A percentile compares a stretch with the other conserved stretches of the same genome.
phyloP scores from a whole-genome alignment of 2,888 invertebrate genomes.

The Terebella lapidaria region DNA sequence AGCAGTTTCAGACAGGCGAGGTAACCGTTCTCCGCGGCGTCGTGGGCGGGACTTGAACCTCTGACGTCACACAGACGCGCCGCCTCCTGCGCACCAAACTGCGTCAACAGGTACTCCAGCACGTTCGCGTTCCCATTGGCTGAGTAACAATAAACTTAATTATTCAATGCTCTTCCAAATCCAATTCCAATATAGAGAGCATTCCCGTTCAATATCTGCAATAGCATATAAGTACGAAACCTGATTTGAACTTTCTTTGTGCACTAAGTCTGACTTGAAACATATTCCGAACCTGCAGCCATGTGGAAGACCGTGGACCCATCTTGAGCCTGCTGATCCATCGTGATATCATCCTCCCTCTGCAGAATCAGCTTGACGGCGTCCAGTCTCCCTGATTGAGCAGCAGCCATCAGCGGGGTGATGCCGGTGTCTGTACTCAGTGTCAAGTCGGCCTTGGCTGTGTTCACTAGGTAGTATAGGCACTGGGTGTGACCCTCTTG shows the following conservation, averaged over 20 bases:
- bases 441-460: conserved; percentile 75
- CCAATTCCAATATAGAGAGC: no score
- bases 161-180: no score
- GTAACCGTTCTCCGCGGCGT: conserved; percentile 74
- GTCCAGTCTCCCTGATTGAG: conserved; percentile 79
- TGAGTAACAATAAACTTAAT: no score
- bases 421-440: conserved; percentile 79
- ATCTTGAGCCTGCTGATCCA: conserved; percentile 59
- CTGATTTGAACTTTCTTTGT: no score
- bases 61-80: conserved; percentile 73
- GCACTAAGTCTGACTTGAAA: no score
- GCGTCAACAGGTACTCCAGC: conserved; percentile 71
- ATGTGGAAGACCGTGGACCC: conserved; percentile 84
- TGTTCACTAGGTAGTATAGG: conserved; percentile 74
- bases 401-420: conserved; percentile 82
- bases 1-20: conserved; percentile 25
- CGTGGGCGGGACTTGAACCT: conserved; percentile 82
- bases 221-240: no score
- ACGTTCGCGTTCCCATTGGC: conserved; percentile 66
- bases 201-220: no score
- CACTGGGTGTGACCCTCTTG: conserved; percentile 83
- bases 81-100: conserved; percentile 61
- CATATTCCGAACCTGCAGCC: conserved; percentile 68
- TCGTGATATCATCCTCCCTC: conserved; percentile 12
- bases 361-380: conserved; percentile 23